Base-by-base conservation (phyloP, 1,140 invertebrate species). In the Maniola jurtina region DNA sequence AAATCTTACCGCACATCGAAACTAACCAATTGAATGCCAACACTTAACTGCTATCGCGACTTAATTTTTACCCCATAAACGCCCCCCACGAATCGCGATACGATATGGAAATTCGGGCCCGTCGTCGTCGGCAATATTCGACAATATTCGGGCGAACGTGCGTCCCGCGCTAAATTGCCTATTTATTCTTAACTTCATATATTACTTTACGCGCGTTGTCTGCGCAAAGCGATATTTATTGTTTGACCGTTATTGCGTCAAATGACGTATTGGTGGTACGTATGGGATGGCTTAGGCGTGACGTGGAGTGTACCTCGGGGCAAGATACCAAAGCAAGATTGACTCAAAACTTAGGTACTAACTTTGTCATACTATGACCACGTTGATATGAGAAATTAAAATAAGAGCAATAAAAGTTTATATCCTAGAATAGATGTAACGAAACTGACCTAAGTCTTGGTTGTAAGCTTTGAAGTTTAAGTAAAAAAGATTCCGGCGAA, bases 131-230 rank as follows among this genome's bases (percentile, higher is more conserved):
- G 81, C 84, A 74, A 82, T 86, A 86, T 85, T 86, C 85, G 86
- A 84, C 89, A 86, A 91, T 91, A 89, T 91, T 91, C 88, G 88
- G 83, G 61, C 70, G 81, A 73, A 91, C 90, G 90, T 91, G 90
- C 73, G 87, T 81, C 81, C 79, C 80, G 79, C 73, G 83, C 81
- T 87, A 91, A 92, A 91, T 90, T 89, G 89, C 90, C 90, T 92
- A 90, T 92, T 91, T 92, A 91, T 91, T 90, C 89, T 87, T 88
- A 87, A 91, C 87, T 91, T 91, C 90, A 91, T 91, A 91, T 91
- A 91, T 91, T 91, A 91, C 88, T 88, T 89, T 88, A 82, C 88
- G 86, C 81, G 77, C 88, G 85, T 88, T 90, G 86, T 90, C 88
- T 90, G 85, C 82, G 85, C 86, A 88, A 90, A 90, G 82, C 81